Evolutionary conservation across 2,888 invertebrate species (phyloP), one percentile per base, ranked within the genome.

Genomic region (Melinaea marsaeus): DNA sequence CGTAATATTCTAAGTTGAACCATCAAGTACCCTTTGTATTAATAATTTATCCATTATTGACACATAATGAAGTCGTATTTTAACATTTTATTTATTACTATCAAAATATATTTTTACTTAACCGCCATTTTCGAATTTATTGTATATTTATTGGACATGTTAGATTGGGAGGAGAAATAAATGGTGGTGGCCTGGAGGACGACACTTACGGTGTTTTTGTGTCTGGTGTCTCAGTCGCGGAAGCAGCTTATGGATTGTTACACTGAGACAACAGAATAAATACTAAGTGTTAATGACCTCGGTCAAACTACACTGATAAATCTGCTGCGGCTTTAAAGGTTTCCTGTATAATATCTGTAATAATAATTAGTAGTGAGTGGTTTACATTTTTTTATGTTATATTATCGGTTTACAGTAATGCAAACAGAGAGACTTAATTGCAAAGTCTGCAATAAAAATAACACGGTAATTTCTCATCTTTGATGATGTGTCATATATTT

Each of bases 201-300:
- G 90, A 86, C 33, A 81, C 90, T 7, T 91, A 84, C 67, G 91
- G 91, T 2, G 91, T 91, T 3, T 91, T 90, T 67, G 91, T 91
- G 7, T 91, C 91, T 0, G 91, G 91, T 0, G 88, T 91, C 0
- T 80, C 88, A 0, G 76, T 79, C 13, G 86, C 83, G 2, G 91
- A 91, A 0, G 85, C 91, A 7, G 91, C 91, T 0, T 86, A 83
- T 55, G 91, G 91, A 4, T 87, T 90, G 82, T 75, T 93, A 48
- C 91, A 94, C 83, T 92, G 94, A 68, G 95, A 95, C 6, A 95
- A 95, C 78, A 89, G 94, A 68, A 95, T 95, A 76, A 68, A 95
- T 95, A 76, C 83, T 95, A 58, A 94, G 94, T 78, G 95, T 96
- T 11, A 95, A 95, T 34, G 95, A 95, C 79, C 84, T 96, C 55